Base-by-base conservation (phyloP, 2,797 vertebrate species). In the Sandelia bainsii region DNA sequence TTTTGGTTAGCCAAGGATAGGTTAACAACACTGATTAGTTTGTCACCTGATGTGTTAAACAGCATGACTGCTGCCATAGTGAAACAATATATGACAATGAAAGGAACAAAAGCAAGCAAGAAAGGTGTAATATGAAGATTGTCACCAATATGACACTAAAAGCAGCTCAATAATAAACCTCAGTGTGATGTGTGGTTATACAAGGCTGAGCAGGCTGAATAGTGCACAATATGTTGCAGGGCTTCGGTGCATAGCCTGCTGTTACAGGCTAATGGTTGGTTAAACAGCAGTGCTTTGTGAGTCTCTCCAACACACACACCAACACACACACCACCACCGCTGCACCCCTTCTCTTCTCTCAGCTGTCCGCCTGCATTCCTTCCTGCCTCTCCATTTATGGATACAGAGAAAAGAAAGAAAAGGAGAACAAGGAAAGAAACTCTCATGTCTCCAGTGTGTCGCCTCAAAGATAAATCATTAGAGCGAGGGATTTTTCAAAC, bases 361-460 rank as follows among this genome's bases (percentile, higher is more conserved):
- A 94, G 92, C 91, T 94, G 93, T 93, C 89, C 74, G 83, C 87
- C 81, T 72, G 82, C 89, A 91, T 95, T 93, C 92, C 92, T 89
- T 53, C 56, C 61, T 80, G 51, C 79, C 71, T 89, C 80, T 84
- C 91, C 92, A 91, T 93, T 77, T 94, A 89, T 88, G 91, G 90
- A 57, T 77, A 48, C 57, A 65, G 64, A 71, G 54, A 44, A 69
- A 71, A 71, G 65, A 69, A 65, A 45, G 37, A 59, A 9, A 29
- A 48, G 32, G 12, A 45, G 19, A 59, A 45, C 60, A 58, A 51
- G 45, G 27, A 56, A 42, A n/a, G 22, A 67, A 46, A 40, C 44
- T 29, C 27, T 12, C 7, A 52, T 23, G 25, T 59, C 54, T 13
- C 37, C 37, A 29, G 45, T 27, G n/a, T 9, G 50, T 69, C 4